Evolutionary conservation across 2,888 invertebrate species (phyloP).

Genomic region (Chloromyia formosa): DNA sequence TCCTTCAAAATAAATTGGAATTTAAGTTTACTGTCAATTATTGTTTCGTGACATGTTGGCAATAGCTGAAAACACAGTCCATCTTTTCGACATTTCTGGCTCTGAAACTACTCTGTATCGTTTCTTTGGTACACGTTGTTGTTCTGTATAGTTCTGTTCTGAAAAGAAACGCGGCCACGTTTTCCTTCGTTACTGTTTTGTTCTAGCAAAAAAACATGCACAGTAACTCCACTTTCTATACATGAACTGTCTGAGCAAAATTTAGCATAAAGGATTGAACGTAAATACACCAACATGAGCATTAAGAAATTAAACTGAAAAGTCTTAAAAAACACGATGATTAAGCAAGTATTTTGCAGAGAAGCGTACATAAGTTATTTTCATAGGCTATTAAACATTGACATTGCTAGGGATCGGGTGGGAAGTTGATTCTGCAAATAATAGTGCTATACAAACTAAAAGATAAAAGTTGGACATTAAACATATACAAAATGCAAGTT

Average conservation of each 20-base stretch:
- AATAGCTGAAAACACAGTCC: no score
- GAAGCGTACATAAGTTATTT: conserved; percentile 11
- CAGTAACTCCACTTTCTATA: conserved; percentile 12
- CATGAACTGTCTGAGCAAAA: background rate
- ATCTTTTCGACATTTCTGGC: no score
- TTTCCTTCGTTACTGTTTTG: conserved; percentile 17
- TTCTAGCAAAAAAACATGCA: conserved; percentile 7
- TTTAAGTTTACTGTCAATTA: no score
- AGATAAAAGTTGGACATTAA: background rate
- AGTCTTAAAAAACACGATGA: conserved; percentile 14
- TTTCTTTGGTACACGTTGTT: no score
- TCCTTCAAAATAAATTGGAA: no score
- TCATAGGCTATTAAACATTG: conserved; percentile 11
- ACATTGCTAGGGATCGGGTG: background rate
- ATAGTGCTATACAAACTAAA: background rate
- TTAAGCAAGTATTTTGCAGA: conserved; percentile 35
- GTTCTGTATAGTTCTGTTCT: no score
- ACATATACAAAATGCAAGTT: background rate
- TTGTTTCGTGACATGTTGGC: no score
- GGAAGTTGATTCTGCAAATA: background rate
- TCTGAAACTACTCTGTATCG: no score
- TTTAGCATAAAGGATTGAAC: no score
- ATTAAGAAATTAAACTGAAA: background rate
- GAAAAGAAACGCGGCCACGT: no score
- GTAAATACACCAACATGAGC: no score